Conservation (phyloP, 2,888 invertebrate genomes). For the Caenorhabditis imperialis region DNA sequence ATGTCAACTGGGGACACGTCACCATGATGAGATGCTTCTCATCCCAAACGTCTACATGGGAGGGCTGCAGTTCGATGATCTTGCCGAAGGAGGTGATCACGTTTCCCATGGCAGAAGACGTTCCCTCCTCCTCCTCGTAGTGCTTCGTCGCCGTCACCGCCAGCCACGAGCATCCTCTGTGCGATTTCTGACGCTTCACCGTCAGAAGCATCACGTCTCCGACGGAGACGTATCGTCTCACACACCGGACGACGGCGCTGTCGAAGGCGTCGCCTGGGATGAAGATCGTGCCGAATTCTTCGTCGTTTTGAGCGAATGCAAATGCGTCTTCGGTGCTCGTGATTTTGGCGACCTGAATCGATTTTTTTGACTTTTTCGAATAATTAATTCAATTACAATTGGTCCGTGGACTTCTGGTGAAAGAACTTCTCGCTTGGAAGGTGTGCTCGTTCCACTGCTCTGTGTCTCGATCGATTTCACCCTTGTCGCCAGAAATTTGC, state of each 20-base stretch:
- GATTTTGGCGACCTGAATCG: conserved; percentile 9
- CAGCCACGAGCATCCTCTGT: conserved; percentile 27
- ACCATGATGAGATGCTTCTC: background rate
- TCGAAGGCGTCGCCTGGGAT: conserved; percentile 50
- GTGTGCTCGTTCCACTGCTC: no score
- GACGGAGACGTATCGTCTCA: conserved; percentile 1
- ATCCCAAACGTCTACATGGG: background rate
- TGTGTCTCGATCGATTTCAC: background rate
- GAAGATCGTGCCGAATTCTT: conserved; percentile 20
- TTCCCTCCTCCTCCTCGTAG: background rate
- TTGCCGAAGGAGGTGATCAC: background rate
- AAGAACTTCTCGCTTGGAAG: background rate
- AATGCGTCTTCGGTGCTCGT: conserved; percentile 1
- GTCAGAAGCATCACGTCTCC: conserved; percentile 7
- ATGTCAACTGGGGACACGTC: conserved; percentile 20
- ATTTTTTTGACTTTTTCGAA: conserved; percentile 1
- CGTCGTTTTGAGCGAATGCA: conserved; percentile 13
- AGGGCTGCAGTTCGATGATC: background rate
- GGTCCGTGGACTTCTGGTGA: conserved; percentile 1
- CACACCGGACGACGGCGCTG: background rate
- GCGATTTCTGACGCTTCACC: conserved; percentile 29
- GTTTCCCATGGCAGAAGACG: background rate
- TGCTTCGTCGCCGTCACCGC: conserved; percentile 16
- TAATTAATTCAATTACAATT: background rate
- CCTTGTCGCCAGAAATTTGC: conserved; percentile 1